Conservation (phyloP, 1,140 invertebrate genomes). For the Chrysomallon squamiferum region DNA sequence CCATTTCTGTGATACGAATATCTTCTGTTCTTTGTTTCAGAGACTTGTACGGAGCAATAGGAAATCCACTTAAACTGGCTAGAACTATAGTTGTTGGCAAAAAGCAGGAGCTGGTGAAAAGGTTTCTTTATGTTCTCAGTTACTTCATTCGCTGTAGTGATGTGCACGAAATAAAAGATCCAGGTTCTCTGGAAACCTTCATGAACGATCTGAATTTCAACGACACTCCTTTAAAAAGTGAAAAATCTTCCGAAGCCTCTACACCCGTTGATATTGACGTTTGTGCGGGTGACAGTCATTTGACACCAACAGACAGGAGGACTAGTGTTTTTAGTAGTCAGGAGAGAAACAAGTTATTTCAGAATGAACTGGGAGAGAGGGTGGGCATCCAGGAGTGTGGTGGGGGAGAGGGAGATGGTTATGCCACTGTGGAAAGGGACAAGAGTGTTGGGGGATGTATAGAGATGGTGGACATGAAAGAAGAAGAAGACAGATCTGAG, state of each 20-base stretch:
- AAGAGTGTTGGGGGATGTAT: constrained; percentile 5
- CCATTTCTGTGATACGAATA: background rate
- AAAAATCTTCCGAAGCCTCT: constrained; percentile 21
- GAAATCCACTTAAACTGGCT: constrained; percentile 76
- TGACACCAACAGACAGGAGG: background rate
- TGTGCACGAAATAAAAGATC: constrained; percentile 65
- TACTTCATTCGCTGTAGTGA: constrained; percentile 85
- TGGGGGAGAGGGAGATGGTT: background rate
- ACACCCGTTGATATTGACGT: constrained; percentile 19
- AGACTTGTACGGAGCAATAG: constrained; percentile 83
- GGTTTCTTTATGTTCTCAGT: constrained; percentile 71
- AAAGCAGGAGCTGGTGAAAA: constrained; percentile 68
- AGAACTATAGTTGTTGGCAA: constrained; percentile 81
- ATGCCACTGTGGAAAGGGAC: background rate
- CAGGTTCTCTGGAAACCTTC: constrained; percentile 30
- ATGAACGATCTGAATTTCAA: constrained; percentile 39
- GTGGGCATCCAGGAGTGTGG: background rate
- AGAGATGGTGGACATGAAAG: background rate
- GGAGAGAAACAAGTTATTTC: background rate
- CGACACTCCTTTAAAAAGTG: constrained; percentile 26
- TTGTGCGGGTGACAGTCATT: background rate
- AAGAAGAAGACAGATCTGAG: background rate
- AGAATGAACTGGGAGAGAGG: background rate
- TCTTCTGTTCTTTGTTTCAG: constrained; percentile 41
- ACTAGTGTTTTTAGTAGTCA: background rate